Conservation (phyloP, 2,888 invertebrate species). For the Steinernema scapterisci region DNA sequence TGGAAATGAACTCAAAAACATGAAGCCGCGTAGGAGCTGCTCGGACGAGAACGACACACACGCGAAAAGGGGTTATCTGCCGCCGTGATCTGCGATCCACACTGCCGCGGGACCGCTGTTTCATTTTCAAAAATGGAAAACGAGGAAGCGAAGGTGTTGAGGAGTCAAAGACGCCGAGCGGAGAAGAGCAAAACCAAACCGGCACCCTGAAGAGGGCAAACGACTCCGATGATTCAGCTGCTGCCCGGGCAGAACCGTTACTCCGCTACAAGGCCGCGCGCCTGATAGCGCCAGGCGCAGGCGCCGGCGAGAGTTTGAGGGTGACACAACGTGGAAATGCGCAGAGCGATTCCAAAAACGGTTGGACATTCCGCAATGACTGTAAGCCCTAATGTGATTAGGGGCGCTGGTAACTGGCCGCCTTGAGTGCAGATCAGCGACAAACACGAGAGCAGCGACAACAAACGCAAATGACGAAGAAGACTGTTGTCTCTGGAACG, state of each 20-base stretch:
- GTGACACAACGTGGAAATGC: not conserved
- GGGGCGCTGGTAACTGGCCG: not conserved
- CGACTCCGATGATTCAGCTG: constrained; percentile 17
- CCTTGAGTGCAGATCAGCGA: constrained; percentile 21
- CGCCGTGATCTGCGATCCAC: not conserved
- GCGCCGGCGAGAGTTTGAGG: not conserved
- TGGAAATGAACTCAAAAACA: constrained; percentile 15
- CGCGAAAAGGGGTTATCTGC: constrained; percentile 16
- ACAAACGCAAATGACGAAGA: constrained; percentile 7
- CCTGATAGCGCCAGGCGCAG: not conserved
- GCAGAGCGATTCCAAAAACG: not conserved
- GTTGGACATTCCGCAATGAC: not conserved
- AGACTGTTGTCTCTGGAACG: constrained; percentile 33
- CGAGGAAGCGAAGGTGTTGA: not conserved
- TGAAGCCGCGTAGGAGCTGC: not conserved
- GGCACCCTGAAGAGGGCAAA: constrained; percentile 8
- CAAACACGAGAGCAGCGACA: constrained; percentile 3
- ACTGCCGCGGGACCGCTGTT: not conserved
- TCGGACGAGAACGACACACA: not conserved
- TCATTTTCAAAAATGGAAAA: constrained; percentile 1
- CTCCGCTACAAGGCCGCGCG: constrained; percentile 1
- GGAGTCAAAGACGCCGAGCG: not conserved
- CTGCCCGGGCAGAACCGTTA: not conserved
- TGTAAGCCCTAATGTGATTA: not conserved
- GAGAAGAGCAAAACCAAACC: not conserved